These are phyloP conservation scores for Gortyna flavago DNA, from an alignment of 2,888 invertebrate genomes.

Conservation along the genomic window DNA sequence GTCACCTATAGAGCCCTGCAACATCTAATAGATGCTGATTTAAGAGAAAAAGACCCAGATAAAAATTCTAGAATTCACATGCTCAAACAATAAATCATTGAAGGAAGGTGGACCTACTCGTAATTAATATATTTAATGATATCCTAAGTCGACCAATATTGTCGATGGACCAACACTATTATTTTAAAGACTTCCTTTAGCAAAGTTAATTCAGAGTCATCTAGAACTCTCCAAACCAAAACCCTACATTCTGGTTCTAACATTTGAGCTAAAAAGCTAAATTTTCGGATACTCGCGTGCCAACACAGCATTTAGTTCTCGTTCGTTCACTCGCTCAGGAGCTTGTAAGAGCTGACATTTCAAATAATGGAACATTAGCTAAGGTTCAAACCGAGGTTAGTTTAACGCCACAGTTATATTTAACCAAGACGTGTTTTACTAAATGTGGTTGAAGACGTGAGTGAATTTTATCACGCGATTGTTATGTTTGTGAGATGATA, in stretches of 20 bases:
- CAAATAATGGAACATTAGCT: slow-evolving; percentile 62
- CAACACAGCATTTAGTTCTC: slow-evolving; percentile 48
- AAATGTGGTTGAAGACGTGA: slow-evolving; percentile 42
- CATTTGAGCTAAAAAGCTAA: slow-evolving; percentile 26
- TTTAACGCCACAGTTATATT: slow-evolving; percentile 49
- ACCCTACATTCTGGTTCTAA: not conserved
- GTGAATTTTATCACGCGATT: slow-evolving; percentile 56
- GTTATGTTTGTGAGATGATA: slow-evolving; percentile 29
- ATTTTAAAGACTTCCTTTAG: not conserved
- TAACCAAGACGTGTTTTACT: slow-evolving; percentile 55
- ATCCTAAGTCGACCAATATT: not conserved
- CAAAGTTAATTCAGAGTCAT: not conserved
- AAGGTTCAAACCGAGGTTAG: slow-evolving; percentile 57
- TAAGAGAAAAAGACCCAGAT: not conserved
- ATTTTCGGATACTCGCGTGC: slow-evolving; percentile 61
- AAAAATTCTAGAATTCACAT: not conserved
- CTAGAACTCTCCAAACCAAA: slow-evolving; percentile 11
- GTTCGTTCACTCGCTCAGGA: slow-evolving; percentile 38
- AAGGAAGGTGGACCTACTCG: not conserved
- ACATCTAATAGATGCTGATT: not conserved
- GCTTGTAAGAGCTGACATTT: slow-evolving; percentile 56
- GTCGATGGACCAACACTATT: not conserved
- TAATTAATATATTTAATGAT: not conserved
- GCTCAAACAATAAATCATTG: not conserved
- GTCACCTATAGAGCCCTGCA: not conserved